These are phyloP conservation scores for Orchestia grillus DNA, from an alignment of 1,140 invertebrate genomes.

Conservation along the genomic window DNA sequence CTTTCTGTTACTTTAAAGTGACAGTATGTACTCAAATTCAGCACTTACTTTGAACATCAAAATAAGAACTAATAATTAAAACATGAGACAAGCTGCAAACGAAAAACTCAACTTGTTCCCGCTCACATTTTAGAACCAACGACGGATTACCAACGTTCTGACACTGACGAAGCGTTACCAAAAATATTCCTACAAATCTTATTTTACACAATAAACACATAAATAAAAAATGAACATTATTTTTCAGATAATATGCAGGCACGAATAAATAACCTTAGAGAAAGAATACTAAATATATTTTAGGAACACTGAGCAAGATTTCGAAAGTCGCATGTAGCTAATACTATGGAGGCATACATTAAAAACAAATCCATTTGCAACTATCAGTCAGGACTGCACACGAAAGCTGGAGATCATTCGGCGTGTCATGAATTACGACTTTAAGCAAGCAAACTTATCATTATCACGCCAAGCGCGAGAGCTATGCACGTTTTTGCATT, in stretches of 20 bases:
- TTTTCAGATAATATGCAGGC: neutral
- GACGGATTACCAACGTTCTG: neutral
- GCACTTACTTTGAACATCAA: neutral
- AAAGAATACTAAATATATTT: neutral
- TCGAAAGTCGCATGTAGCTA: neutral
- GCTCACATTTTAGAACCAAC: neutral
- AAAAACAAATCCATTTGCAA: neutral
- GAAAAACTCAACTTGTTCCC: neutral
- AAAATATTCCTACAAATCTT: neutral
- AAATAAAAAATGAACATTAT: neutral
- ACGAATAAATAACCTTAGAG: neutral
- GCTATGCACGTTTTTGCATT: neutral
- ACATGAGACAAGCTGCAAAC: neutral
- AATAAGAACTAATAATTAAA: neutral
- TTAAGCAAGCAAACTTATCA: neutral
- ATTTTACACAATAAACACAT: no score
- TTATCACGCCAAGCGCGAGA: neutral
- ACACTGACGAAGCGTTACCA: neutral
- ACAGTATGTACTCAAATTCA: no score
- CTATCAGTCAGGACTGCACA: neutral
- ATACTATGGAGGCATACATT: neutral
- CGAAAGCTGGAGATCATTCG: neutral
- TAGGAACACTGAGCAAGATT: neutral
- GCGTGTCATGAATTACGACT: neutral
- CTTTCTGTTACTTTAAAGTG: neutral